Evolutionary conservation across 2,113 vertebrate genomes (phyloP), one percentile per base, ranked within the genome.

Genomic region (Phylloscopus whistleri): DNA sequence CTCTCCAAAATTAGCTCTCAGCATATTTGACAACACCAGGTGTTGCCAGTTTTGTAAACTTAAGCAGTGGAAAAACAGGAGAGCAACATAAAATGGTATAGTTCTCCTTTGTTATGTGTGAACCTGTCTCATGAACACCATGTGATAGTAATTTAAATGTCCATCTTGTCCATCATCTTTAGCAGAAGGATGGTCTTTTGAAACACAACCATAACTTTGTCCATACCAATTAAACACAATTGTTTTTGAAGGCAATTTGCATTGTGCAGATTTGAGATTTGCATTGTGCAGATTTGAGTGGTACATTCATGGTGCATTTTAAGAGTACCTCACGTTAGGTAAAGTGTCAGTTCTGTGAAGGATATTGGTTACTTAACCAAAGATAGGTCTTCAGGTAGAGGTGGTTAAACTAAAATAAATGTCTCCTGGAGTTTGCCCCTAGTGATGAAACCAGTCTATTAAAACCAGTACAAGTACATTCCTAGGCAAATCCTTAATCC

Each of bases 1-100:
- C 49, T 84, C 14, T 33, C 16, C 62, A 66, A 80, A 92, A 80
- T 35, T n/a, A 68, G 23, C 18, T 59, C 35, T 83, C 39, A 76
- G 4, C 3, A 1, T 66, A 58, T n/a, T 70, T 90, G 37, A 35
- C 41, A 44, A 10, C 24, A n/a, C 31, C 20, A 1, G 0, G 0
- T 11, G 20, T 72, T 79, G 35, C 24, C 48, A 63, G 19, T 76
- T 93, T 28, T 49, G 37, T 92, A 56, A 92, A 53, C 15, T 46
- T 58, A 62, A 64, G 22, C 44, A 66, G 53, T 4, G 6, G 41
- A 26, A 86, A 76, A 90, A 5, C 24, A 77, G 48, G 33, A 74
- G 51, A 78, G 30, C 35, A 22, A 19, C 11, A 6, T 31, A 63
- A 58, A 77, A 70, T 35, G 20, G 5, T 31, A 3, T 30, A 3